Percentiles rank a stretch among this genome's conserved stretches.
These are phyloP conservation scores for Drosophila mettleri DNA, from an alignment of 2,888 invertebrate genomes.

Conservation along the genomic window DNA sequence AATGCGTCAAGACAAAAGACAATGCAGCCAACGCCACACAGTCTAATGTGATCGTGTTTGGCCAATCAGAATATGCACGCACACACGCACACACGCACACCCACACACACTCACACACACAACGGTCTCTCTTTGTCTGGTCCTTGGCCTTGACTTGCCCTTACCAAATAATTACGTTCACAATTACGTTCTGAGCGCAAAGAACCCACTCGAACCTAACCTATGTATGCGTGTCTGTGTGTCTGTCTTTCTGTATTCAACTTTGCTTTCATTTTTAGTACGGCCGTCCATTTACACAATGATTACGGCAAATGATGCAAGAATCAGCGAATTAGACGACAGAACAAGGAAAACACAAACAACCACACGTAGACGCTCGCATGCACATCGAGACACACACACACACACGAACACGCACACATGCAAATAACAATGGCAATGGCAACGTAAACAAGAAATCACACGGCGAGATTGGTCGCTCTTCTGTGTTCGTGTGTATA, in stretches of 20 bases:
- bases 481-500: slow-evolving; percentile 21
- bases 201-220: slow-evolving; percentile 24
- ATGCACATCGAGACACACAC: slow-evolving; percentile 22
- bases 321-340: slow-evolving; percentile 62
- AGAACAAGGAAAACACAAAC: slow-evolving; percentile 28
- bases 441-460: slow-evolving; percentile 74
- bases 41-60: slow-evolving; percentile 59
- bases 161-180: slow-evolving; percentile 4
- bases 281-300: slow-evolving; percentile 66
- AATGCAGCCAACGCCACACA: slow-evolving; percentile 34
- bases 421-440: slow-evolving; percentile 33
- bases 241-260: slow-evolving; percentile 13
- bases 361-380: slow-evolving; percentile 25
- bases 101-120: neutral
- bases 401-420: slow-evolving; percentile 15
- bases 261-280: slow-evolving; percentile 70
- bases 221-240: neutral
- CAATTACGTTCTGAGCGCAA: slow-evolving; percentile 1
- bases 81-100: neutral
- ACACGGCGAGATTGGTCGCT: slow-evolving; percentile 53
- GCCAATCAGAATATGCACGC: slow-evolving; percentile 8
- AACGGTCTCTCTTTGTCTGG: slow-evolving; percentile 64
- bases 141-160: slow-evolving; percentile 68
- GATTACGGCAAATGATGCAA: slow-evolving; percentile 77
- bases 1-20: slow-evolving; percentile 25